These are phyloP conservation scores for Drosophila micromelanica DNA, from an alignment of 1,140 invertebrate genomes.

Conservation along the genomic window DNA sequence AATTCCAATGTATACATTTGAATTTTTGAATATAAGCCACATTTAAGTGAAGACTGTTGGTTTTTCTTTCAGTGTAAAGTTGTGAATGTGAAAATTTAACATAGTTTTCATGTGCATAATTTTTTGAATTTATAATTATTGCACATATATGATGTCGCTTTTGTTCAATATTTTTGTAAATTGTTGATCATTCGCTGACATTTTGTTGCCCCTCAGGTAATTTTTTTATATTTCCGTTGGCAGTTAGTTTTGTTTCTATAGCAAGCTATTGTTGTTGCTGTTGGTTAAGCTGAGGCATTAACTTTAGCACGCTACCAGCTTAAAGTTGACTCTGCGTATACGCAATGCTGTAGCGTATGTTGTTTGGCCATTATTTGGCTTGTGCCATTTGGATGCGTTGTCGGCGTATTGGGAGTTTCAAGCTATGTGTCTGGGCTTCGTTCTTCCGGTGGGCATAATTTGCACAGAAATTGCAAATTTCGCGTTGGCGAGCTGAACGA, in stretches of 20 bases:
- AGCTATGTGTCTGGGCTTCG: constrained; percentile 73
- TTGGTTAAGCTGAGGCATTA: constrained; percentile 50
- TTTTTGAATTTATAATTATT: constrained; percentile 70
- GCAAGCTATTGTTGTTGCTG: constrained; percentile 29
- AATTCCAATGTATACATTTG: no score
- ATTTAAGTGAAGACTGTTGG: no score
- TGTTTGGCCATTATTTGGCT: constrained; percentile 8
- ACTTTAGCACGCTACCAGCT: constrained; percentile 73
- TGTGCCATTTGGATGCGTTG: constrained; percentile 14
- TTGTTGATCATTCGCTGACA: constrained; percentile 43
- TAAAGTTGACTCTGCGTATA: constrained; percentile 74
- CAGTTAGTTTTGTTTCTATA: constrained; percentile 55
- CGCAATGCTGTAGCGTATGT: constrained; percentile 35
- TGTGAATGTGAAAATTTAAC: constrained; percentile 52
- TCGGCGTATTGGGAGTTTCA: constrained; percentile 40
- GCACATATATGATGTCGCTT: constrained; percentile 19
- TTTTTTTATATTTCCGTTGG: constrained; percentile 29
- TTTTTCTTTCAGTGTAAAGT: no score
- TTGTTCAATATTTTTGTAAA: constrained; percentile 38
- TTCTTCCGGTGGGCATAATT: constrained; percentile 75
- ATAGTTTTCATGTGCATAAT: constrained; percentile 55
- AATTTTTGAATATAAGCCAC: no score
- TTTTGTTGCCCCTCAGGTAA: constrained; percentile 20
- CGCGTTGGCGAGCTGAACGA: constrained; percentile 38
- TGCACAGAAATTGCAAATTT: constrained; percentile 77